Percentiles rank a stretch among this genome's conserved stretches.
Conservation (phyloP, 2,888 invertebrate species). For the Parnassius smintheus region DNA sequence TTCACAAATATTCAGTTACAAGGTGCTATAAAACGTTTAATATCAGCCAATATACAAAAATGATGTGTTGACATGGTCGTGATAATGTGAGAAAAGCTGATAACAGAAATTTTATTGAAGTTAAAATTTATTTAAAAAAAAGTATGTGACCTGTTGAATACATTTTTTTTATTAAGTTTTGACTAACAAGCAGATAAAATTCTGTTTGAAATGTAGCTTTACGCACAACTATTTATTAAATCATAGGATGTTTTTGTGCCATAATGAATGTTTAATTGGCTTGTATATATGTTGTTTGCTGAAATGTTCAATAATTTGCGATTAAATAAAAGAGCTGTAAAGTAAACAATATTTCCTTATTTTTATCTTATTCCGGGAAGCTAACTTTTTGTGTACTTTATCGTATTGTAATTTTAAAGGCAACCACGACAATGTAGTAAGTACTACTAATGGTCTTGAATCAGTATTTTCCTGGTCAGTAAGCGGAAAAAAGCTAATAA, state of each 20-base stretch:
- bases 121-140: background rate
- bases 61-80: background rate
- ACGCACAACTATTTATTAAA: conserved; percentile 18
- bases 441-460: too few species aligned
- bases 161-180: background rate
- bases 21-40: background rate
- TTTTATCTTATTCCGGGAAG: background rate
- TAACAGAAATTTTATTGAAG: background rate
- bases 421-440: too few species aligned
- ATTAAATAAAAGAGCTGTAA: conserved; percentile 16
- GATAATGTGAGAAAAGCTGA: background rate
- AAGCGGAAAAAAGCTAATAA: too few species aligned
- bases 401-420: too few species aligned
- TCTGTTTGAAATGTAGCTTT: background rate
- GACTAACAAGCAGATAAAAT: background rate
- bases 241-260: conserved; percentile 19
- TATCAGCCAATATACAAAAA: background rate
- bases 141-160: background rate
- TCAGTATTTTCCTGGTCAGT: too few species aligned
- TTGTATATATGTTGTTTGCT: conserved; percentile 15
- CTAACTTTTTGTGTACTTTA: too few species aligned
- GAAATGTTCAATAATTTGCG: conserved; percentile 12
- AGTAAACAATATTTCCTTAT: background rate
- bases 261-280: conserved; percentile 16
- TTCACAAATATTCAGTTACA: conserved; percentile 3